Percentiles rank a stretch among this genome's conserved stretches.
phyloP scores from a whole-genome alignment of 2,113 vertebrate genomes.

The Ceyx margarethae region DNA sequence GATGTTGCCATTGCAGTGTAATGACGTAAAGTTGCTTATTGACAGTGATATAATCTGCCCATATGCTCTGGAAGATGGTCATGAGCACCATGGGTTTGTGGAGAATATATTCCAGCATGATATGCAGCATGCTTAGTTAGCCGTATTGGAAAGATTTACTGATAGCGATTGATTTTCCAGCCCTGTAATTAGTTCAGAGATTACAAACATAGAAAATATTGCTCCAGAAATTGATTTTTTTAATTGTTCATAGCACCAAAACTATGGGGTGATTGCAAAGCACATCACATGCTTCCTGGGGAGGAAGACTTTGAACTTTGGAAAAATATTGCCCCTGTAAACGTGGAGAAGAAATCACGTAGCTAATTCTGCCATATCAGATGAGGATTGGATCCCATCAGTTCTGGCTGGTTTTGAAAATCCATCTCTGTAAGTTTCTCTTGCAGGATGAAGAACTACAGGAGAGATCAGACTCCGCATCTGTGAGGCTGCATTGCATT shows the following conservation, averaged over 20 bases:
- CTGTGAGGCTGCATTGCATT: neutral
- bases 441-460: neutral
- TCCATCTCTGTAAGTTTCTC: neutral
- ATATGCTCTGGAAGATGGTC: neutral
- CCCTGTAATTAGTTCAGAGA: conserved; percentile 45
- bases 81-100: neutral
- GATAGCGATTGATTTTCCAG: conserved; percentile 44
- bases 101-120: neutral
- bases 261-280: neutral
- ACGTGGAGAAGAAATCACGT: rapidly evolving
- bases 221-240: conserved; percentile 23
- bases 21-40: neutral
- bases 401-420: neutral
- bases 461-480: neutral
- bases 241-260: conserved; percentile 21
- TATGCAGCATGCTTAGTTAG: neutral
- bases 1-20: neutral
- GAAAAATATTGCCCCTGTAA: neutral
- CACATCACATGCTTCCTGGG: neutral
- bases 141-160: neutral
- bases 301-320: conserved; percentile 30
- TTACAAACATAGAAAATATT: conserved; percentile 44
- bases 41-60: neutral
- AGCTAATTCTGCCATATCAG: neutral
- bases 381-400: neutral